Base-by-base conservation (phyloP, 1,140 invertebrate species). In the Oreohelix idahoensis region DNA sequence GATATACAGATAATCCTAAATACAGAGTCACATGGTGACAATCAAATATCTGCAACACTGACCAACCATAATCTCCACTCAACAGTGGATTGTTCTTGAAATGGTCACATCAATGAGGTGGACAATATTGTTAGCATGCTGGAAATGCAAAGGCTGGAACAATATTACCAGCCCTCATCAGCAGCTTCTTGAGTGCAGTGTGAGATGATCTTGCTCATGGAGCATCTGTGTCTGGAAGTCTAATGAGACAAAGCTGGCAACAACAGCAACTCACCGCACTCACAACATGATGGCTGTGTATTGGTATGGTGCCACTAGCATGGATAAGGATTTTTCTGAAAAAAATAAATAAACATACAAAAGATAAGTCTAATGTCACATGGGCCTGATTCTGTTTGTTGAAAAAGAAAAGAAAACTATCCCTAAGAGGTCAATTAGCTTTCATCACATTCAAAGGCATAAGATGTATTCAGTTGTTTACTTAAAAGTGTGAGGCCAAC, bases 281-380 rank as follows among this genome's bases (percentile, higher is more conserved):
- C 83, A 88, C 83, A 87, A 83, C 82, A 90, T 83, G 39, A 93
- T 91, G 51, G 93, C 93, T 70, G 93, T 90, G 76, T 91, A 91
- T 70, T 92, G 89, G 66, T 93, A 89, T 36, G 91, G 90, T 45
- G 92, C 92, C 81, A 93, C 85, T 26, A 93, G 89, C 86, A 91
- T 91, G 70, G 91, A 91, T 49, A 93, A 84, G 13, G 93, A 93
- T 78, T 91, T 87, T 51, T 92, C 93, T 93, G 89, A 26, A 89
- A 88, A 73, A 70, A 85, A 77, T 85, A 74, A 83, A 66, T 4
- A 23, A 75, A 23, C 26, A 79, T 0, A 69, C 5, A 66, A 38
- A 26, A 66, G 2, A 29, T 10, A 66, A 66, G 23, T 32, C 8
- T 66, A 66, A 66, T 58, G 26, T n/a, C 53, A 58, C 45, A 58